Conservation (phyloP, 2,797 vertebrate species). For the Silurus lanzhouensis region DNA sequence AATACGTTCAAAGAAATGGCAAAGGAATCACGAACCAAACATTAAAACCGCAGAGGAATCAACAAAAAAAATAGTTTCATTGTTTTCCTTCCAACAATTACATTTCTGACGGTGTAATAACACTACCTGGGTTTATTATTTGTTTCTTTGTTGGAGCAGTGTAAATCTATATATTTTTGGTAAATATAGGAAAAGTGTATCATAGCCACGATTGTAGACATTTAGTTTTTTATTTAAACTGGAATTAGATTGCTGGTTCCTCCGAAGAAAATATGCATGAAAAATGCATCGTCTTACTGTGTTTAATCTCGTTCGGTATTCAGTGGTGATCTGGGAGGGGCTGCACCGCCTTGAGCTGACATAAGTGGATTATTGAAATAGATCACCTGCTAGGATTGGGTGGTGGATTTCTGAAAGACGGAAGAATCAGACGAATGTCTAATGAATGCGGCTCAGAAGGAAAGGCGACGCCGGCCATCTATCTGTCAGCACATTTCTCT, state of each 20-base stretch:
- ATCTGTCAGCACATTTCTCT: slow-evolving; percentile 54
- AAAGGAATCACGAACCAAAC: neutral
- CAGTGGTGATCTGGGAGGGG: slow-evolving; percentile 16
- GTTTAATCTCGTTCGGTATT: slow-evolving; percentile 33
- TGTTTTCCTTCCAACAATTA: neutral
- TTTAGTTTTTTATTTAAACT: neutral
- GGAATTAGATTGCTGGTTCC: slow-evolving; percentile 15
- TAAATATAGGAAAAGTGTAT: neutral
- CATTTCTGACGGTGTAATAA: neutral
- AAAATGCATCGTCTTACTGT: slow-evolving; percentile 12
- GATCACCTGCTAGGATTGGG: slow-evolving; percentile 51
- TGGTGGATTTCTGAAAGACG: slow-evolving; percentile 45
- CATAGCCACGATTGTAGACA: neutral
- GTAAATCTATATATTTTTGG: neutral
- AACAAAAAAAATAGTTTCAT: neutral
- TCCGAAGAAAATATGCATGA: neutral
- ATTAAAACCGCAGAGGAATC: neutral
- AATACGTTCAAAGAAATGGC: neutral
- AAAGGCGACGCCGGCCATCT: slow-evolving; percentile 51
- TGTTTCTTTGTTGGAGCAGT: neutral
- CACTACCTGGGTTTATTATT: neutral
- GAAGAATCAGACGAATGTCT: slow-evolving; percentile 45
- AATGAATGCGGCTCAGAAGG: slow-evolving; percentile 50
- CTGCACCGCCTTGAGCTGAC: slow-evolving; percentile 38
- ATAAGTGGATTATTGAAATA: slow-evolving; percentile 58